Conservation (phyloP, 2,797 vertebrate genomes). For the Danio aesculapii region DNA sequence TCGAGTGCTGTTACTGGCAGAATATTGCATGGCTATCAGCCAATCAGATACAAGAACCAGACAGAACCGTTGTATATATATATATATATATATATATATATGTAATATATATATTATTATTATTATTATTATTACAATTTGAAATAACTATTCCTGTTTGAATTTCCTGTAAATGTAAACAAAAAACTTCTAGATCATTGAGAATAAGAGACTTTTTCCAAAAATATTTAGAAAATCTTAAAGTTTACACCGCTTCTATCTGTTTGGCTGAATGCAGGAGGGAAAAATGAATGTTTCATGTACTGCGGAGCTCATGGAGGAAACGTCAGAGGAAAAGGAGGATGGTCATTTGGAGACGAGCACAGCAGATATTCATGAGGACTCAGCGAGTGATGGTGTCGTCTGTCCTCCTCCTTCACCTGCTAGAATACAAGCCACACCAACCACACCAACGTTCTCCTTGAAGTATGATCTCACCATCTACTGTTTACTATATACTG, state of each 20-base stretch:
- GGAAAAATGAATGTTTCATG: slow-evolving; percentile 33
- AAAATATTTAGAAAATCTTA: too few relatives aligned
- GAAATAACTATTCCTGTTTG: too few relatives aligned
- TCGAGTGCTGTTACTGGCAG: too few relatives aligned
- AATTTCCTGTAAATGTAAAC: too few relatives aligned
- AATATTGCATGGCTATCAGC: too few relatives aligned
- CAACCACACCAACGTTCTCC: slow-evolving; percentile 69
- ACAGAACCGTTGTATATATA: too few relatives aligned
- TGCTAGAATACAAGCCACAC: slow-evolving; percentile 53
- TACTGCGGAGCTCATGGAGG: slow-evolving; percentile 43
- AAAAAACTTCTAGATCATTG: too few relatives aligned
- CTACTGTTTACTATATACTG: neutral
- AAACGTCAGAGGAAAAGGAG: slow-evolving; percentile 48
- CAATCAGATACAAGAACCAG: too few relatives aligned
- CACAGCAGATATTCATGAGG: slow-evolving; percentile 18
- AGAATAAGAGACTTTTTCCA: too few relatives aligned
- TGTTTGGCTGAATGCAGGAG: slow-evolving; percentile 57
- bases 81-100: too few relatives aligned
- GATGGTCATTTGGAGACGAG: slow-evolving; percentile 51
- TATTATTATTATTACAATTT: too few relatives aligned
- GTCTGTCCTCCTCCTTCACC: slow-evolving; percentile 53
- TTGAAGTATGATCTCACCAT: slow-evolving; percentile 69
- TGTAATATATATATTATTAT: too few relatives aligned
- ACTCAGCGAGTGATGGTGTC: slow-evolving; percentile 42
- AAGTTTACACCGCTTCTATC: neutral